phyloP scores from a whole-genome alignment of 2,113 vertebrate species.

The Synodontis membranacea region DNA sequence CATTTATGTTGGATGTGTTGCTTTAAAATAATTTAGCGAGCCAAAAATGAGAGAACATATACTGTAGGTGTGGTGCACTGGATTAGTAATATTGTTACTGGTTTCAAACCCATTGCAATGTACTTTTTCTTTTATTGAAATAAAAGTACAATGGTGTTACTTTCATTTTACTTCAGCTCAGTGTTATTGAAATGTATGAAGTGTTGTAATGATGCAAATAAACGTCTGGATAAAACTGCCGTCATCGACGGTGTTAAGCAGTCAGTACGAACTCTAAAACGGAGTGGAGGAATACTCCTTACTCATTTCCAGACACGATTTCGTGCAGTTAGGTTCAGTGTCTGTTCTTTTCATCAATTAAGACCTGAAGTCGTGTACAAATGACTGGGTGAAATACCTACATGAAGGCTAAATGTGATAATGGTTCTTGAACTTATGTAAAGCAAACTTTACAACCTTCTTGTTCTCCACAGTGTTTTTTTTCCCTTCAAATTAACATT shows the following conservation, averaged over 20 bases:
- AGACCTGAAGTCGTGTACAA: background rate
- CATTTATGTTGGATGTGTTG: background rate
- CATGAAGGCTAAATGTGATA: background rate
- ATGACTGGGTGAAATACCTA: background rate
- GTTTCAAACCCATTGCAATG: background rate
- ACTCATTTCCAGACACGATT: background rate
- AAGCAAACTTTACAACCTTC: background rate
- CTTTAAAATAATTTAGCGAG: background rate
- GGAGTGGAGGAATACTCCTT: background rate
- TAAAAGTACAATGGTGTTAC: background rate
- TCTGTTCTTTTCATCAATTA: background rate
- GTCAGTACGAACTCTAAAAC: background rate
- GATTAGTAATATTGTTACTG: background rate
- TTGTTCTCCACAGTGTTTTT: background rate
- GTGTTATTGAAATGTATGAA: background rate
- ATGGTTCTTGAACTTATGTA: background rate
- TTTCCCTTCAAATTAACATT: too few species aligned
- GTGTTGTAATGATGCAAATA: slow-evolving; percentile 1
- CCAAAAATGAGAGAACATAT: background rate
- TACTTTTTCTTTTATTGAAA: background rate
- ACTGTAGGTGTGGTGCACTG: background rate
- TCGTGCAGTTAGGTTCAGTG: background rate
- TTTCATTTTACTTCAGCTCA: background rate
- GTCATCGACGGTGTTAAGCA: background rate
- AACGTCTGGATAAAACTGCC: background rate